These are phyloP conservation scores for Phrynocephalus versicolor DNA, from an alignment of 2,113 vertebrate genomes.

Conservation along the genomic window DNA sequence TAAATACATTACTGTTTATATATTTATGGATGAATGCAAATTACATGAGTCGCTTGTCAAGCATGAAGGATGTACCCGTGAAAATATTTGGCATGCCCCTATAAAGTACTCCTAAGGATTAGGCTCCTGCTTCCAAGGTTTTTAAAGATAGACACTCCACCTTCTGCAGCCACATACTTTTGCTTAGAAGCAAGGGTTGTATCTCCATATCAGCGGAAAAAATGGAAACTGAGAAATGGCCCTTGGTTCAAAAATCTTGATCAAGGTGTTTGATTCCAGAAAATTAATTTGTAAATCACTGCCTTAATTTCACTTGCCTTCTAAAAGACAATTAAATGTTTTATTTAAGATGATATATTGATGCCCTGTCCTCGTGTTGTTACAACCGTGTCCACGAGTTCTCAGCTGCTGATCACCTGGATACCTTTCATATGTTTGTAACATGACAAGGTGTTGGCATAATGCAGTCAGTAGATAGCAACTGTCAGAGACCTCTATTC, in stretches of 20 bases:
- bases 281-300: conserved; percentile 5
- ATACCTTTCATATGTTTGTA: not conserved
- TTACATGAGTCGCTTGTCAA: not conserved
- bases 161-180: not conserved
- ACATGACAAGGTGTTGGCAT: not conserved
- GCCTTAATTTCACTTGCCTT: not conserved
- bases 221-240: not conserved
- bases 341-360: not conserved
- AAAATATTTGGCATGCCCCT: not conserved
- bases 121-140: not conserved
- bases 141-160: not conserved
- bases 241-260: not conserved
- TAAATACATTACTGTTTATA: not conserved
- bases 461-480: not conserved
- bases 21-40: not conserved
- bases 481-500: not conserved
- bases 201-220: not conserved
- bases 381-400: not conserved
- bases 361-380: not conserved
- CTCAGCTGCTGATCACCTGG: not conserved
- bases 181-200: not conserved
- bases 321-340: not conserved
- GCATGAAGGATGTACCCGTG: not conserved
- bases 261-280: not conserved
- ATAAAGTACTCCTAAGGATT: not conserved